Percentiles rank a stretch among this genome's conserved stretches.
Conservation (phyloP, 2,888 invertebrate genomes). For the Torymus tubicola region DNA sequence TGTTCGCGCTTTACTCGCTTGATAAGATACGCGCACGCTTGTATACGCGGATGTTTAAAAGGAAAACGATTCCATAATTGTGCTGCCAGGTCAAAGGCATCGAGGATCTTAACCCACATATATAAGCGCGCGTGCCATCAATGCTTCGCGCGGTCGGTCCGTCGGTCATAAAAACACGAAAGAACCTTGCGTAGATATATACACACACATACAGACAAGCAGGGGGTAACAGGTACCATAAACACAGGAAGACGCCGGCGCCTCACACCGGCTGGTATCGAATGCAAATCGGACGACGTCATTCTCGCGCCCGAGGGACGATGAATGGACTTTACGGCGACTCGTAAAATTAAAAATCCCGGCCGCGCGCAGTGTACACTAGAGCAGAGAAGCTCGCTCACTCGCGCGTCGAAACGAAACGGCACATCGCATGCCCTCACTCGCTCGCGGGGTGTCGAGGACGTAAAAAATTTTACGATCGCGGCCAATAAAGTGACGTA, state of each 20-base stretch:
- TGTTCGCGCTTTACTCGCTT: too few relatives aligned
- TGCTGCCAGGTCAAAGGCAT: not conserved
- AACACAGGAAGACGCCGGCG: constrained; percentile 47
- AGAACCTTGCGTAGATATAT: too few relatives aligned
- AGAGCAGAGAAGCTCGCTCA: not conserved
- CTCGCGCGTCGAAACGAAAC: constrained; percentile 32
- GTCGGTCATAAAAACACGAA: constrained; percentile 29
- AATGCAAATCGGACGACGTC: constrained; percentile 54
- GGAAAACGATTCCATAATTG: too few relatives aligned
- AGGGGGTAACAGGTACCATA: constrained; percentile 52
- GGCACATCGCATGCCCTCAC: constrained; percentile 36
- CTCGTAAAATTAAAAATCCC: constrained; percentile 60
- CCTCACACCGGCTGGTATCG: constrained; percentile 33
- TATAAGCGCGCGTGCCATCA: too few relatives aligned
- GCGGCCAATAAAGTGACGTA: constrained; percentile 76
- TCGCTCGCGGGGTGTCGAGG: constrained; percentile 65
- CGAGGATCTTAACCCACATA: not conserved
- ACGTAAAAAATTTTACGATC: constrained; percentile 76
- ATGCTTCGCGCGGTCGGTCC: not conserved
- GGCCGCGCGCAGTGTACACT: not conserved
- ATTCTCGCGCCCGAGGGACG: constrained; percentile 42
- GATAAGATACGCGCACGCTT: too few relatives aligned
- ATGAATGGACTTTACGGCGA: constrained; percentile 58
- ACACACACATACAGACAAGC: too few relatives aligned
- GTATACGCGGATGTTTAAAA: too few relatives aligned